phyloP scores from a whole-genome alignment of 1,140 invertebrate species.

The Diorhabda elongata region DNA sequence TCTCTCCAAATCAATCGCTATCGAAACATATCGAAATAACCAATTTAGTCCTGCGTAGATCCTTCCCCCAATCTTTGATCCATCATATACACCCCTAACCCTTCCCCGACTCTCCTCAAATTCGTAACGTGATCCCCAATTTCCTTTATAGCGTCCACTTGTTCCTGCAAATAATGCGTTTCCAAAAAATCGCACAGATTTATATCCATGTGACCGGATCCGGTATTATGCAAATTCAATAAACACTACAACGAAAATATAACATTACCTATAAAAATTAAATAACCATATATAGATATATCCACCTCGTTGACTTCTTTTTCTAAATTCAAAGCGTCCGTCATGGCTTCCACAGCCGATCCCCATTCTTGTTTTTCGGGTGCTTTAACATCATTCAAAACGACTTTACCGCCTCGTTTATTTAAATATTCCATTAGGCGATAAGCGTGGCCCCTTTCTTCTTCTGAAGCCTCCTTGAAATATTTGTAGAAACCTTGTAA shows the following conservation, averaged over 20 bases:
- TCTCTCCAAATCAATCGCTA: too few relatives aligned
- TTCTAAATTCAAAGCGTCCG: constrained; percentile 69
- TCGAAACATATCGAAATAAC: too few relatives aligned
- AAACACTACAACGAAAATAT: constrained; percentile 52
- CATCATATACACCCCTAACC: constrained; percentile 70
- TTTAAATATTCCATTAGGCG: constrained; percentile 77
- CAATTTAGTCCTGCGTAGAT: not conserved
- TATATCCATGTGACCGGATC: constrained; percentile 61
- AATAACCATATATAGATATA: constrained; percentile 9
- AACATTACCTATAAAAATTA: not conserved
- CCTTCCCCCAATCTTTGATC: constrained; percentile 60
- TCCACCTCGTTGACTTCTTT: constrained; percentile 69
- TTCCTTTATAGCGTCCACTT: constrained; percentile 73
- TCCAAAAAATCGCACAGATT: constrained; percentile 72
- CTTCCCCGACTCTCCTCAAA: constrained; percentile 65
- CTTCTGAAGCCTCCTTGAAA: constrained; percentile 68
- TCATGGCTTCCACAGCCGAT: constrained; percentile 64
- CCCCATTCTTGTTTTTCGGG: constrained; percentile 63
- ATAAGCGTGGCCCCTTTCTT: constrained; percentile 74
- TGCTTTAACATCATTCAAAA: constrained; percentile 53
- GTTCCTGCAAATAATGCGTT: constrained; percentile 66
- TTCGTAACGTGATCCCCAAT: constrained; percentile 68
- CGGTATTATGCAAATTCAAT: constrained; percentile 63
- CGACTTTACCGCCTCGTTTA: constrained; percentile 70
- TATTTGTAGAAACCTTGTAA: constrained; percentile 66